A percentile compares a stretch with the other conserved stretches of the same genome.
These are phyloP conservation scores for Trypoxylon attenuatum DNA, from an alignment of 2,888 invertebrate species.

Conservation along the genomic window DNA sequence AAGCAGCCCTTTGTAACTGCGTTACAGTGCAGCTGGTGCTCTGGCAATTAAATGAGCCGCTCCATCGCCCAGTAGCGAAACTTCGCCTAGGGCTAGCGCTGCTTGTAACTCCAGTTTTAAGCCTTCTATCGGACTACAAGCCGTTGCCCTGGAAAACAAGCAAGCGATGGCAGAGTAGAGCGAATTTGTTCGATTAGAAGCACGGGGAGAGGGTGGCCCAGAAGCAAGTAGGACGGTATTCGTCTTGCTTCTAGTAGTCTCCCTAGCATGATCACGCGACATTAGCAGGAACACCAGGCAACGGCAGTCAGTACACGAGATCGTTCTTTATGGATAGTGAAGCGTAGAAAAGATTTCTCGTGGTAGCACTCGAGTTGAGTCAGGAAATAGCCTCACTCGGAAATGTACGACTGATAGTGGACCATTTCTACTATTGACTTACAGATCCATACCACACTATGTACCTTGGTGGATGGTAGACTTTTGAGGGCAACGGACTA, in stretches of 20 bases:
- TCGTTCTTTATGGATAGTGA: slow-evolving; percentile 35
- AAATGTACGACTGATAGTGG: slow-evolving; percentile 27
- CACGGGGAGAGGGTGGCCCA: too few species aligned
- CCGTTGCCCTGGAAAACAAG: neutral
- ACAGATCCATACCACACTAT: too few species aligned
- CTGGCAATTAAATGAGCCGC: slow-evolving; percentile 30
- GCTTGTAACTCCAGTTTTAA: too few species aligned
- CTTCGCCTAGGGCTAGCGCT: too few species aligned
- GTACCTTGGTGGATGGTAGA: too few species aligned
- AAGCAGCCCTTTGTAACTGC: slow-evolving; percentile 30
- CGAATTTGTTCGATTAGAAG: too few species aligned
- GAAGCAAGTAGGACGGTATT: too few species aligned
- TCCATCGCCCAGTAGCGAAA: slow-evolving; percentile 19
- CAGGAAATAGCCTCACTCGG: slow-evolving; percentile 26
- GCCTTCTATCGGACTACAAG: neutral
- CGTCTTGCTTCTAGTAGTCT: neutral
- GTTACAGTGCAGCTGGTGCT: slow-evolving; percentile 9
- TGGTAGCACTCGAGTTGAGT: slow-evolving; percentile 31
- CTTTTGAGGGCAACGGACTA: too few species aligned
- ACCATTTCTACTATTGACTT: slow-evolving; percentile 32
- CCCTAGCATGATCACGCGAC: slow-evolving; percentile 25
- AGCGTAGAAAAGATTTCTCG: slow-evolving; percentile 44
- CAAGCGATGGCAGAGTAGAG: neutral
- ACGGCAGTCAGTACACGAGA: slow-evolving; percentile 27
- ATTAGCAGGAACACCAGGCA: slow-evolving; percentile 32